Evolutionary conservation across 2,113 vertebrate species (phyloP), one percentile per base, ranked within the genome.

Genomic region (Chinchilla lanigera): DNA sequence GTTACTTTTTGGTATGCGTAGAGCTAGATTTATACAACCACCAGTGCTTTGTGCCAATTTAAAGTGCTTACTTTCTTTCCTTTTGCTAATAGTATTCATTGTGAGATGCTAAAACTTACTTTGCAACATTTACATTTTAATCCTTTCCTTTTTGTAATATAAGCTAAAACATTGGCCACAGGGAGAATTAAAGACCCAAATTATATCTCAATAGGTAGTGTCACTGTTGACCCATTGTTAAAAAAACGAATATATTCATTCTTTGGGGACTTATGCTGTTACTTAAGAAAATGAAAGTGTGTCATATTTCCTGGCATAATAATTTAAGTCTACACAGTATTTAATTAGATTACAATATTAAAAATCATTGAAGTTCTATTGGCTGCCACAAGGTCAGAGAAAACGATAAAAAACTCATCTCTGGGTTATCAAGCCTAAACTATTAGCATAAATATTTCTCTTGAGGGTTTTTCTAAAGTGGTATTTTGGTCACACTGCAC

Each of bases 311-410:
- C 83, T 97, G 63, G 86, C 93, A 92, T 60, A 92, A 71, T 90
- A 95, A 97, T 92, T 92, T 94, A 90, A 93, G 58, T 97, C 83
- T 95, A 92, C 82, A 78, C 28, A 94, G 38, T 73, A 94, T 82
- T 96, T 97, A 95, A 95, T 96, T 97, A 97, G 93, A 89, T 96
- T 94, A 86, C 58, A 89, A 60, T 86, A 69, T 92, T 93, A 86
- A 97, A 91, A 96, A 89, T 96, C 78, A 87, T 97, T 90, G 5
- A 92, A 52, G 54, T 96, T 88, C 47, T 63, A 93, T 61, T 95
- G 88, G 88, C 75, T 94, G 82, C 71, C 58, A 50, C 54, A 96
- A 95, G 85, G 78, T 97, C 88, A 94, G 67, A 96, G 67, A 95
- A 90, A 94, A 90, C 35, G 54, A 95, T 77, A 81, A 96, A 93